A percentile compares a stretch with the other conserved stretches of the same genome.
These are phyloP conservation scores for Neogale vison DNA, from an alignment of 2,113 vertebrate species.

Conservation along the genomic window DNA sequence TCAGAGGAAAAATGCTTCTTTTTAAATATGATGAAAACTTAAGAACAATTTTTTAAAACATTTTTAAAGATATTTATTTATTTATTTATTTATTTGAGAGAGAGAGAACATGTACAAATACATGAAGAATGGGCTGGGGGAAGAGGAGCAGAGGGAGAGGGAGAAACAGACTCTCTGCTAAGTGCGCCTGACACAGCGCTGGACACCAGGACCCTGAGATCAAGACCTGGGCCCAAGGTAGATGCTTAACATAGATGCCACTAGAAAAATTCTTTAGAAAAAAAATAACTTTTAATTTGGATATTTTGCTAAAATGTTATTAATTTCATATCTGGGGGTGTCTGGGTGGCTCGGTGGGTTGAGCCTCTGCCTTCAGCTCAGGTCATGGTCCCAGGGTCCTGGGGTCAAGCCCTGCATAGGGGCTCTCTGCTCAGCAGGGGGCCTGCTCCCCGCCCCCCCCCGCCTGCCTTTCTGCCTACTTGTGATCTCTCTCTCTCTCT, in stretches of 20 bases:
- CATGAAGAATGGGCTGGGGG: neutral
- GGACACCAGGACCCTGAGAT: neutral
- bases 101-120: neutral
- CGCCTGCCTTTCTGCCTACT: too few species aligned
- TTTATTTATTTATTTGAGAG: too few species aligned
- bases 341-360: too few species aligned
- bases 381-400: too few species aligned
- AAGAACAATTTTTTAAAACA: neutral
- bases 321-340: neutral
- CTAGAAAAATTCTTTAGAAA: neutral
- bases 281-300: slow-evolving; percentile 29
- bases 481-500: too few species aligned
- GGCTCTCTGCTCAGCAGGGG: too few species aligned
- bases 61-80: neutral
- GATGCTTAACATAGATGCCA: neutral
- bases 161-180: neutral
- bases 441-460: too few species aligned
- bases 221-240: neutral
- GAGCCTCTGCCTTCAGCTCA: too few species aligned
- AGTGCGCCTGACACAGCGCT: neutral
- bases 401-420: too few species aligned
- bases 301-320: slow-evolving; percentile 11
- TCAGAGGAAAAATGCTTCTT: neutral
- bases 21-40: neutral
- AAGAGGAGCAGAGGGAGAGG: neutral